Percentiles rank a stretch among this genome's conserved stretches.
Conservation (phyloP, 2,113 vertebrate genomes). For the Thymallus thymallus region DNA sequence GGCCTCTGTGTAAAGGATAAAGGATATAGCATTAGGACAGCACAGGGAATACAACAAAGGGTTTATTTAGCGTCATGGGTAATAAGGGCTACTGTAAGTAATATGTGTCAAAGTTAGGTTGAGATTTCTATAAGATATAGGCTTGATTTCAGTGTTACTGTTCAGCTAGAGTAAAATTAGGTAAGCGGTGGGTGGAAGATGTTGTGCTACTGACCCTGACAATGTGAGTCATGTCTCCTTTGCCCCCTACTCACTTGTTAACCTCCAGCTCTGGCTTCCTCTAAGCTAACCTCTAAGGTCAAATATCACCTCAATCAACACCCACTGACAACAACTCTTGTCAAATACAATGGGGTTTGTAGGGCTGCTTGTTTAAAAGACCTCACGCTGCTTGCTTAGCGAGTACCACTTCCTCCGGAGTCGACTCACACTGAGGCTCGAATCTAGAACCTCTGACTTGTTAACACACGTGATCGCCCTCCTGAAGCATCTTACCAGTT, state of each 20-base stretch:
- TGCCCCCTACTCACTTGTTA: background rate
- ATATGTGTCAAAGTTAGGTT: no score
- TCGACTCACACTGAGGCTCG: background rate
- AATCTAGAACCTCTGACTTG: background rate
- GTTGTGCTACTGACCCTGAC: background rate
- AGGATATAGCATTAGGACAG: conserved; percentile 6
- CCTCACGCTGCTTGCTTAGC: no score
- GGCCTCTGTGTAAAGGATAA: conserved; percentile 66
- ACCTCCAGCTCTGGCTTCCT: background rate
- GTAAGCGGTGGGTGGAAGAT: background rate
- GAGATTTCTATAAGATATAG: no score
- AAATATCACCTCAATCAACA: conserved; percentile 4
- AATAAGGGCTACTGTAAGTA: background rate
- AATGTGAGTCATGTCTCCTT: conserved; percentile 9
- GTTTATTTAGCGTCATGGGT: background rate
- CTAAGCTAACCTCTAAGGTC: conserved; percentile 16
- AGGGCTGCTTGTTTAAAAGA: background rate
- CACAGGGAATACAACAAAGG: background rate
- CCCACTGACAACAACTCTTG: no score
- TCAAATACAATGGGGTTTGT: background rate
- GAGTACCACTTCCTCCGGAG: no score
- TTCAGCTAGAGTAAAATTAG: background rate
- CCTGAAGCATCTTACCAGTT: background rate
- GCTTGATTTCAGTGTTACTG: no score
- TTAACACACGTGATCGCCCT: background rate